These are phyloP conservation scores for Drosophila funebris DNA, from an alignment of 1,140 invertebrate genomes.

Conservation along the genomic window DNA sequence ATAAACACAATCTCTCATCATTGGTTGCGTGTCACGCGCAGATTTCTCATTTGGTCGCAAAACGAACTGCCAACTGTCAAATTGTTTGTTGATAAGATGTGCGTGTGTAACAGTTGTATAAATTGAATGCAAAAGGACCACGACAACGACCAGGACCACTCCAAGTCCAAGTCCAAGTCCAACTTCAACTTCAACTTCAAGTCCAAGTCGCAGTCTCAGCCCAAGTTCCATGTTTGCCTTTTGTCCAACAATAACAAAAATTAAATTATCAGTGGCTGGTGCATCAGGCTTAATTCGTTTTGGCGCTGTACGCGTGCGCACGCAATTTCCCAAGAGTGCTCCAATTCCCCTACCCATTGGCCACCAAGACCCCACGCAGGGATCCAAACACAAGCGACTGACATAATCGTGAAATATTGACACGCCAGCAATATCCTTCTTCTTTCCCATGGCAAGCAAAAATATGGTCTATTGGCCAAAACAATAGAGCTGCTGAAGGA, in stretches of 20 bases:
- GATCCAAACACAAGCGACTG: conserved; percentile 70
- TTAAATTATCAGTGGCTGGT: conserved; percentile 77
- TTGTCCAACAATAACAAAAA: conserved; percentile 39
- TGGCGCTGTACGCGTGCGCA: conserved; percentile 80
- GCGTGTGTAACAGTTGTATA: conserved; percentile 74
- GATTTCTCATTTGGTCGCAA: conserved; percentile 74
- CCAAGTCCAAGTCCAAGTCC: neutral
- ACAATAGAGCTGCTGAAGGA: neutral
- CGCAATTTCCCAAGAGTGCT: conserved; percentile 44
- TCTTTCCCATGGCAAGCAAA: neutral
- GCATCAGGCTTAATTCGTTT: conserved; percentile 79
- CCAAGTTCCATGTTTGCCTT: neutral
- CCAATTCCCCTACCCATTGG: neutral
- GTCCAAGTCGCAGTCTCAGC: neutral
- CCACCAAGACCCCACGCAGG: conserved; percentile 50
- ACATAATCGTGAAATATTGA: conserved; percentile 81
- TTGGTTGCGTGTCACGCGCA: conserved; percentile 64
- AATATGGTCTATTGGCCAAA: neutral
- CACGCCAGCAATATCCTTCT: conserved; percentile 49
- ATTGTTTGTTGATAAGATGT: conserved; percentile 66
- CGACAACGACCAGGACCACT: neutral
- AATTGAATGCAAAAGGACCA: conserved; percentile 59
- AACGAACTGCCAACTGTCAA: conserved; percentile 80
- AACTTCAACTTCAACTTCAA: neutral
- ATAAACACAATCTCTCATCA: conserved; percentile 30